A percentile compares a stretch with the other conserved stretches of the same genome.
These are phyloP conservation scores for Karalla daura DNA, from an alignment of 2,797 vertebrate species.

Conservation along the genomic window DNA sequence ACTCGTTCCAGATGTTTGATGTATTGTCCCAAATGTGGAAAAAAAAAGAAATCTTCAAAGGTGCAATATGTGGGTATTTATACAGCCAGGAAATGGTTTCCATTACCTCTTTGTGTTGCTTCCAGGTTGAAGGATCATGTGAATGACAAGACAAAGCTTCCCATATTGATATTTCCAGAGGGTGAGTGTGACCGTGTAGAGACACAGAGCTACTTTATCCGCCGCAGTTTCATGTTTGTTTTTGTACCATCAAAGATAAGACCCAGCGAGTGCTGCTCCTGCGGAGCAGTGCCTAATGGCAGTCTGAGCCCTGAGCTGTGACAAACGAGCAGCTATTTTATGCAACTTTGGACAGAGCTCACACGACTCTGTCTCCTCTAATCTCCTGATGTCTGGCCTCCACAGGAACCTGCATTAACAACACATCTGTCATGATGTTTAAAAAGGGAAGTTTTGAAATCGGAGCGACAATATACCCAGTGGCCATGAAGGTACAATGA, in stretches of 20 bases:
- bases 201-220: slow-evolving; percentile 16
- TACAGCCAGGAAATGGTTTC: slow-evolving; percentile 21
- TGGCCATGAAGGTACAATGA: slow-evolving; percentile 93
- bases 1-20: slow-evolving; percentile 32
- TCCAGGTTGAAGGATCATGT: slow-evolving; percentile 93
- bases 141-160: slow-evolving; percentile 92
- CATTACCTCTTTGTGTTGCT: slow-evolving; percentile 47
- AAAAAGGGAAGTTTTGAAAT: slow-evolving; percentile 99
- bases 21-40: slow-evolving; percentile 4
- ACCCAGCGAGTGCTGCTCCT: slow-evolving; percentile 7
- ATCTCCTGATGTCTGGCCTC: slow-evolving; percentile 48
- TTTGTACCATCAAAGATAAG: slow-evolving; percentile 37
- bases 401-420: slow-evolving; percentile 96
- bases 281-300: slow-evolving; percentile 15
- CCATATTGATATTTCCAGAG: slow-evolving; percentile 98
- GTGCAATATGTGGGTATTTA: slow-evolving; percentile 15
- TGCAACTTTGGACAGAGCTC: slow-evolving; percentile 44
- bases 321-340: slow-evolving; percentile 23
- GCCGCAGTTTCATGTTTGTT: slow-evolving; percentile 5
- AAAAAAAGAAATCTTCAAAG: slow-evolving; percentile 7
- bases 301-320: slow-evolving; percentile 11
- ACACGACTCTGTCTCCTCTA: slow-evolving; percentile 25
- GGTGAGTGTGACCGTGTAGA: slow-evolving; percentile 81
- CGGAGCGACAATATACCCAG: slow-evolving; percentile 95
- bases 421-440: slow-evolving; percentile 99